Conservation (phyloP, 2,888 invertebrate genomes). For the Cephonodes hylas region DNA sequence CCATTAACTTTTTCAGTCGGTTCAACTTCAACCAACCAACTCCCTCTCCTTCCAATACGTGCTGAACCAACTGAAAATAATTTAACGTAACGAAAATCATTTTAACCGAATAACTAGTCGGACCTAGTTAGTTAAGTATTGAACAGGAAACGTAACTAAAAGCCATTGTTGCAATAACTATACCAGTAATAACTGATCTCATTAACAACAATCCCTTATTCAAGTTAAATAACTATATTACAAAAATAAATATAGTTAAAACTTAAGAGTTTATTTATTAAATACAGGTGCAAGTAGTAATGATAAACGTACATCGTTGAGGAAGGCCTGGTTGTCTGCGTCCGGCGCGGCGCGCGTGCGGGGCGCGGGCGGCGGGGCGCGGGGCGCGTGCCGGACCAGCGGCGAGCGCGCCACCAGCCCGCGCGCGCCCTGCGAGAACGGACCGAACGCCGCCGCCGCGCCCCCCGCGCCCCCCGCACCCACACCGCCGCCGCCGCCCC, state of each 20-base stretch:
- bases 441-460: slow-evolving; percentile 58
- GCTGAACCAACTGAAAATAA: slow-evolving; percentile 84
- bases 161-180: too few relatives aligned
- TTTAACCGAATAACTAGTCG: too few relatives aligned
- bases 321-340: slow-evolving; percentile 95
- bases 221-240: too few relatives aligned
- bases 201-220: too few relatives aligned
- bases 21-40: slow-evolving; percentile 98
- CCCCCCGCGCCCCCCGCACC: neutral
- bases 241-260: too few relatives aligned
- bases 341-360: slow-evolving; percentile 88
- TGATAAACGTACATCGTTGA: slow-evolving; percentile 86
- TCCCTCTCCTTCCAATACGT: slow-evolving; percentile 94
- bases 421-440: slow-evolving; percentile 85
- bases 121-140: too few relatives aligned
- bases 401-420: slow-evolving; percentile 94
- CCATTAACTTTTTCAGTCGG: slow-evolving; percentile 96
- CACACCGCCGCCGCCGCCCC: slow-evolving; percentile 8
- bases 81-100: neutral
- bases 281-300: neutral
- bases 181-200: too few relatives aligned
- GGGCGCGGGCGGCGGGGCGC: slow-evolving; percentile 83
- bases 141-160: too few relatives aligned
- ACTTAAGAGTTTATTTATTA: too few relatives aligned
- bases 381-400: slow-evolving; percentile 90